Base-by-base conservation (phyloP, 2,797 vertebrate genomes). In the Takifugu ocellatus region DNA sequence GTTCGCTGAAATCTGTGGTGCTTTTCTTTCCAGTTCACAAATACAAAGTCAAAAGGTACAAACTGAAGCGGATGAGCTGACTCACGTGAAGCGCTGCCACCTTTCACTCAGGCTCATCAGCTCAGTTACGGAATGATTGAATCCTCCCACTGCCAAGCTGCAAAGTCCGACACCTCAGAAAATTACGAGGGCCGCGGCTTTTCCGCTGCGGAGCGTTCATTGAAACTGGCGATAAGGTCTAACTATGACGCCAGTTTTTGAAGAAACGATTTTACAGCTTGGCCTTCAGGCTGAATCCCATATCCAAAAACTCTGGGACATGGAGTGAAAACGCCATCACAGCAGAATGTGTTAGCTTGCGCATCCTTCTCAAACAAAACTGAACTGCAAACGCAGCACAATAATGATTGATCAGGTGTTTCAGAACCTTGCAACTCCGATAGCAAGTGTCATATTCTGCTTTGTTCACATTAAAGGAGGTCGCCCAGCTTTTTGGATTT, bases 91-190 rank as follows among this genome's bases (percentile, higher is more conserved):
- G 29, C 61, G 52, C 56, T 66, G 61, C 66, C 57, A 58, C 54
- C 48, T 55, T 73, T 81, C 81, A 81, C 75, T 56, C 69, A 43
- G 63, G 75, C 81, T 87, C 84, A 86, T 84, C 86, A 68, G 76
- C 84, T 84, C 79, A 74, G 75, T 71, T 70, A 56, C 26, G 48
- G 66, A 74, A 75, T 72, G 68, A 49, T 63, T 47, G 26, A 48
- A 61, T 11, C 62, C 57, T 56, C 29, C 51, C 1, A 64, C 31
- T 56, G 66, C 43, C 78, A 74, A 79, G 76, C 76, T 84, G 82
- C 72, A 81, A 79, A 87, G 78, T 60, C 72, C 64, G 29, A 63
- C 36, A 44, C 24, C 16, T n/a, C 1, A 17, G 42, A 49, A 59
- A 46, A 27, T 10, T 25, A 25, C n/a, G 1, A 3, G 11, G 21